Percentiles rank a stretch among this genome's conserved stretches.
Evolutionary conservation across 1,140 invertebrate genomes (phyloP).

Genomic region (Pristionchus pacificus): DNA sequence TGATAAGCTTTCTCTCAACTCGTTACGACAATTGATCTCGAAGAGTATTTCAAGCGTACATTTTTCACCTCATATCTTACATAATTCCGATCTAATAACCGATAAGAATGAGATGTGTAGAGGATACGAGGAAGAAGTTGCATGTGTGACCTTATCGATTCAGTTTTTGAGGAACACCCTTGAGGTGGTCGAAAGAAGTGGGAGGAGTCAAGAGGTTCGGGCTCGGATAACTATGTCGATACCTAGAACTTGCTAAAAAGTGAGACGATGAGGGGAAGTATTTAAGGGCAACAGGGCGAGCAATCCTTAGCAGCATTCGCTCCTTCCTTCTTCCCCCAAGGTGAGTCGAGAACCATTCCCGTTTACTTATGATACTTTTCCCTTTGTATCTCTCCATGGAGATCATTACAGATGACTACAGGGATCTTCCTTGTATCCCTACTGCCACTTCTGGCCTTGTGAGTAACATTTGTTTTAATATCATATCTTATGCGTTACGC

Average conservation of each 20-base stretch:
- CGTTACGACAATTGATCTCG: no score
- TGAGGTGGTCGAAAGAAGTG: neutral
- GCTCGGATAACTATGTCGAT: neutral
- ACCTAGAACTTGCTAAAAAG: neutral
- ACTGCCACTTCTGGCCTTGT: neutral
- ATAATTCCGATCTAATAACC: neutral
- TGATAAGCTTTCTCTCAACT: no score
- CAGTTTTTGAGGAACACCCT: no score
- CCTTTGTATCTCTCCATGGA: neutral
- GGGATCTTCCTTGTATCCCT: neutral
- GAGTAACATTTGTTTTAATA: neutral
- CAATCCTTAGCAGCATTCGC: neutral
- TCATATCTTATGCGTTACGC: neutral
- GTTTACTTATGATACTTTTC: neutral
- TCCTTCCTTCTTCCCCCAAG: neutral
- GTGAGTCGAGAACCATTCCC: neutral
- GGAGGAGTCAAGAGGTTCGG: neutral
- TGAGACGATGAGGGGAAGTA: neutral
- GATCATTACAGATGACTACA: neutral
- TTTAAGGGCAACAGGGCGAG: neutral
- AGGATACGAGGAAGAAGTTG: no score
- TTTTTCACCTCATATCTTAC: neutral
- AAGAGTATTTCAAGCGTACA: neutral
- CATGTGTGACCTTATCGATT: no score
- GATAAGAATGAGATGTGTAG: neutral